Evolutionary conservation across 2,113 vertebrate genomes (phyloP).

Genomic region (Forbesichthys papilliferus): DNA sequence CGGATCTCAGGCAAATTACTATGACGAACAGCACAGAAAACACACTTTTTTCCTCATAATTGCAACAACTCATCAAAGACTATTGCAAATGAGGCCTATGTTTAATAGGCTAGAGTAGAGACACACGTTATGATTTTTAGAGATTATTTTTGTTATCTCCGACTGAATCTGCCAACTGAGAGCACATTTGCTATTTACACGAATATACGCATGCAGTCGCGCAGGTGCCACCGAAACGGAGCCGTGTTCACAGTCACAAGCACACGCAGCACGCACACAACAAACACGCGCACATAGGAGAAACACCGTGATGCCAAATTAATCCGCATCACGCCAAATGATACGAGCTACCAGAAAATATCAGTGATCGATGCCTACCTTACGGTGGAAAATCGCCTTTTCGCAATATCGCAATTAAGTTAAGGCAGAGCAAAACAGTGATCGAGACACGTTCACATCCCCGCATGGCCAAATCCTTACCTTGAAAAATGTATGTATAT

Average conservation of each 20-base stretch:
- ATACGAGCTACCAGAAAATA: not conserved
- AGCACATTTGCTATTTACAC: slow-evolving; percentile 43
- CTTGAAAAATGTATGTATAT: slow-evolving; percentile 42
- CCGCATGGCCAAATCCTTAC: slow-evolving; percentile 31
- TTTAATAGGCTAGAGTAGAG: not conserved
- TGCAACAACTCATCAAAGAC: not conserved
- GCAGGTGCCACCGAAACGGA: slow-evolving; percentile 23
- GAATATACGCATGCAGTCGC: slow-evolving; percentile 24
- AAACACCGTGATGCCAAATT: not conserved
- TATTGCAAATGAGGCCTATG: not conserved
- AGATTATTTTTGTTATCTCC: not conserved
- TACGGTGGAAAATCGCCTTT: not conserved
- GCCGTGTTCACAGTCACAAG: not conserved
- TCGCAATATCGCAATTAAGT: no score
- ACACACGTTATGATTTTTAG: not conserved
- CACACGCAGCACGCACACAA: not conserved
- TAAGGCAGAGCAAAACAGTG: no score
- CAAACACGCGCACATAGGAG: not conserved
- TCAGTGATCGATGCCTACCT: slow-evolving; percentile 31
- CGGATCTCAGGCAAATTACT: not conserved
- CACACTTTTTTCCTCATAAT: no score
- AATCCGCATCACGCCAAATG: slow-evolving; percentile 4
- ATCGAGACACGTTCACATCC: slow-evolving; percentile 20
- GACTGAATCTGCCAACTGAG: not conserved
- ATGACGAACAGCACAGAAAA: no score